phyloP scores from a whole-genome alignment of 2,113 vertebrate species.

The Bujurquina vittata region DNA sequence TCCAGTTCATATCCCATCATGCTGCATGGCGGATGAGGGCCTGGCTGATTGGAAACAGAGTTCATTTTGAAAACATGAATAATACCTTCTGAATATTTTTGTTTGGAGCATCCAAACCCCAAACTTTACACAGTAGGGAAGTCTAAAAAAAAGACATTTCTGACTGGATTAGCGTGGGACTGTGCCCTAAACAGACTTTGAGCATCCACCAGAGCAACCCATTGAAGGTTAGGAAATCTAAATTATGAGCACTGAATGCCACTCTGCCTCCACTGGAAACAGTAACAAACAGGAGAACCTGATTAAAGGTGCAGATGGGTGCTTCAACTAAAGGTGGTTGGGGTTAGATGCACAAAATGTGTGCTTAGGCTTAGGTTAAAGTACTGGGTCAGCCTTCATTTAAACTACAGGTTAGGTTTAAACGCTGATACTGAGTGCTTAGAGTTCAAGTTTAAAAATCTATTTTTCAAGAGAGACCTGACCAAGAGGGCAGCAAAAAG shows the following conservation, averaged over 20 bases:
- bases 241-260: neutral
- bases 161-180: neutral
- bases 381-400: neutral
- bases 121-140: neutral
- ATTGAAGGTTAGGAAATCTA: neutral
- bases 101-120: neutral
- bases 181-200: neutral
- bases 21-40: neutral
- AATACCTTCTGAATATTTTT: conserved; percentile 1
- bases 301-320: neutral
- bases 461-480: neutral
- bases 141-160: neutral
- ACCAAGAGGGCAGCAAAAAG: neutral
- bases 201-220: neutral
- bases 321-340: neutral
- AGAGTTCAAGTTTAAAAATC: neutral
- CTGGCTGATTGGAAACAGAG: neutral
- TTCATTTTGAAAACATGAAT: conserved; percentile 10
- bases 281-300: neutral
- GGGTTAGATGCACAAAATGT: neutral
- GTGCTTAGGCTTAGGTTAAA: neutral
- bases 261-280: neutral
- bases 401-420: neutral
- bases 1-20: conserved; percentile 31
- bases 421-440: neutral